These are phyloP conservation scores for Palythoa heliodiscus DNA, from an alignment of 92 coral and sea anemone species.

Conservation along the genomic window DNA sequence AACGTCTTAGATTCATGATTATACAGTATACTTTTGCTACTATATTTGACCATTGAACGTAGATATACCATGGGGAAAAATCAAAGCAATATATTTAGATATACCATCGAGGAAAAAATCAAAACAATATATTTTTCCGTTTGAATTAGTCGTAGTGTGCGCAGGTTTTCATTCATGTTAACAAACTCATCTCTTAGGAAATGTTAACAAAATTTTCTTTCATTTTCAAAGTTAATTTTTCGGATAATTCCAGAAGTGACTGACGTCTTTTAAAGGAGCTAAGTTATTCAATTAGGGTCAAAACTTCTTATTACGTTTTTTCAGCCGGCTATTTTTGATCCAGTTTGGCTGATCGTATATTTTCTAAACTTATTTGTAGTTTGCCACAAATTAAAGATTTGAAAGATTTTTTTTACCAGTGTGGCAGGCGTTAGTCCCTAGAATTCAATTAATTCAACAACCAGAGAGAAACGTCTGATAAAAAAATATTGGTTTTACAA, in stretches of 20 bases:
- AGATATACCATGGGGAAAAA: background rate
- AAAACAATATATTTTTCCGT: no score
- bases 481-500: background rate
- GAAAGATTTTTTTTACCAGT: background rate
- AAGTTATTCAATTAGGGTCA: background rate
- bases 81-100: no score
- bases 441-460: background rate
- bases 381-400: constrained; percentile 7
- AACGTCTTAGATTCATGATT: no score
- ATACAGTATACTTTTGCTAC: no score
- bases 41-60: no score
- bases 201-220: background rate
- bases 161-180: background rate
- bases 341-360: no score
- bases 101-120: background rate
- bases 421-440: background rate
- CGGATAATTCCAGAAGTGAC: background rate
- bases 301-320: background rate
- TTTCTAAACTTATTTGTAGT: background rate
- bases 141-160: background rate
- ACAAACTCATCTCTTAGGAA: background rate
- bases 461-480: background rate
- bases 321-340: background rate
- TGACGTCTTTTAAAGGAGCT: constrained; percentile 2
- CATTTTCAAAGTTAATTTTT: background rate